A percentile compares a stretch with the other conserved stretches of the same genome.
phyloP scores from a whole-genome alignment of 2,113 vertebrate species.

The Pao palembangensis region DNA sequence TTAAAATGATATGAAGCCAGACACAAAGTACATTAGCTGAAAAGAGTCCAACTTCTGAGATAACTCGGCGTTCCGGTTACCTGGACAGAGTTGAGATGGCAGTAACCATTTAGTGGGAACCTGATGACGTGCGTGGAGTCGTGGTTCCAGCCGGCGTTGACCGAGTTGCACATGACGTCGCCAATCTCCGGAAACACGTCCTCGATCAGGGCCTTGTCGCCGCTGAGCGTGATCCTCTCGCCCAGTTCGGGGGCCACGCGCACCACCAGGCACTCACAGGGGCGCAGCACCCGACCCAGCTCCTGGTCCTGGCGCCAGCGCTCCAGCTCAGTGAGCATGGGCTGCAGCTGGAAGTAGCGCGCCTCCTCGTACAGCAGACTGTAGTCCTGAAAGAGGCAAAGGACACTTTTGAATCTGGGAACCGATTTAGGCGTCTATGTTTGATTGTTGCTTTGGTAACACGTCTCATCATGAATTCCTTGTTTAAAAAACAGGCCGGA shows the following conservation, averaged over 20 bases:
- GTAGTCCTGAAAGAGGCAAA: constrained; percentile 80
- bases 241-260: constrained; percentile 94
- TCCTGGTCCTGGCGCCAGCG: constrained; percentile 96
- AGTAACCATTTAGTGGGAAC: constrained; percentile 96
- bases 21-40: constrained; percentile 17
- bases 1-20: constrained; percentile 37
- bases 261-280: constrained; percentile 95
- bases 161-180: constrained; percentile 97
- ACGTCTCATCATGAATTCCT: too few relatives aligned
- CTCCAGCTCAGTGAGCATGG: constrained; percentile 93
- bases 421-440: too few relatives aligned
- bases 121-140: constrained; percentile 97
- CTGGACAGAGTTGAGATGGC: constrained; percentile 99
- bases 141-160: constrained; percentile 84
- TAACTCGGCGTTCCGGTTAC: constrained; percentile 60
- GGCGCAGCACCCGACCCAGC: constrained; percentile 83
- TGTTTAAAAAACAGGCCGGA: background rate
- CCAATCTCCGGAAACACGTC: constrained; percentile 97
- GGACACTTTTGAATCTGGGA: background rate
- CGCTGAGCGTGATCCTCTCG: constrained; percentile 93
- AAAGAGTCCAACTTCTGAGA: background rate
- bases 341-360: constrained; percentile 96
- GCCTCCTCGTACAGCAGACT: constrained; percentile 97
- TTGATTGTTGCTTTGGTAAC: too few relatives aligned
- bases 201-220: constrained; percentile 95